Evolutionary conservation across 2,113 vertebrate genomes (phyloP), one percentile per base, ranked within the genome.

Genomic region (Bubo bubo): DNA sequence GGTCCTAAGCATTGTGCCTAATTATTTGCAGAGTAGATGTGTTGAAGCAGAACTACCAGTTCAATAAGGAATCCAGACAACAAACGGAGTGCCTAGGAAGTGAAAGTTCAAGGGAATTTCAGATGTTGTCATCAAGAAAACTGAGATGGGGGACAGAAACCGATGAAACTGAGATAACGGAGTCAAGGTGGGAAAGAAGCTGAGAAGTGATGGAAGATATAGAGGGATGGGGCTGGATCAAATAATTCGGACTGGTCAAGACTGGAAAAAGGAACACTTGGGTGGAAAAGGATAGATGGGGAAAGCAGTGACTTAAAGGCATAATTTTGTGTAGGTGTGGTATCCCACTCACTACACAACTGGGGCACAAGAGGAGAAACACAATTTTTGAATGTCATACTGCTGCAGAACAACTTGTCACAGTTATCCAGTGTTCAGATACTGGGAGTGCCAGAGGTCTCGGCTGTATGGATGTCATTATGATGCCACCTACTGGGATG

Each of bases 101-200:
- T 37, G 37, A 28, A 43, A 45, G 41, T 47, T 77, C 9, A 79
- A 62, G 19, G 26, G 12, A 43, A 39, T 60, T 86, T 71, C 59
- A 22, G 45, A 12, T 32, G 9, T 4, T 52, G 30, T 64, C 67
- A 53, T 83, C 34, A 49, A 41, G 32, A 63, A 64, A 34, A 27
- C 34, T 56, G 67, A 71, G 43, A 35, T 30, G 41, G 71, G 18
- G 41, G 37, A 24, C 60, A 67, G 62, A 88, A 88, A 43, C 23
- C 2, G 0, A 11, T 58, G 32, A 62, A 81, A 83, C 32, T 19
- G 52, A 60, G 28, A 6, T 32, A 19, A 18, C 0, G 0, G 55
- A 88, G 21, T 56, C 43, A 68, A 18, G 16, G 12, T 68, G 27
- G 9, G 34, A 50, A 68, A 63, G 19, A 81, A 95, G 9, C 34